Base-by-base conservation (phyloP, 2,888 invertebrate genomes). In the Brachynemurus nebulosus region DNA sequence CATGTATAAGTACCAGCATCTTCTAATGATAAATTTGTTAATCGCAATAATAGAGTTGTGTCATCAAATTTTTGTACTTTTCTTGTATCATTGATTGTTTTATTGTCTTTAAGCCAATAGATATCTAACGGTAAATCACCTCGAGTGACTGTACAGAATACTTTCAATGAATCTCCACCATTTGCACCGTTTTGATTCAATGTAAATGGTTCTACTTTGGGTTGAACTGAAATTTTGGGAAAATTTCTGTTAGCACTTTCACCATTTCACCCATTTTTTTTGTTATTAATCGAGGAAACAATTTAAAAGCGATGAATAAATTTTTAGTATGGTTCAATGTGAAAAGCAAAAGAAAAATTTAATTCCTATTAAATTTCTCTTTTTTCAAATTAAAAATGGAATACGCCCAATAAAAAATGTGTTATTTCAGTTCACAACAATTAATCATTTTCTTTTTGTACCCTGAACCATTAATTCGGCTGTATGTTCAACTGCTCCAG, bases 111-210 rank as follows among this genome's bases (percentile, higher is more conserved):
- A 30, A 68, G 59, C 72, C 72, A 80, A 40, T 69, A 66, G 47
- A 80, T 74, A 44, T 69, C 69, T 44, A 80, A 66, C 39, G 80
- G 80, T 40, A 74, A 65, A 61, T 80, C 80, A 42, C 80, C 76
- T 52, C 71, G 65, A 52, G 70, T 68, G 35, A 72, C 68, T 44
- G 71, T 69, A 59, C 76, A 77, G 59, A 71, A 65, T 38, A 70
- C 62, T 50, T 69, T 64, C 20, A 67, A 65, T 42, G 69, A 66
- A 51, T 67, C 65, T 37, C 71, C 71, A 47, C 69, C 70, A 55
- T 66, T 69, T 33, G 69, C 63, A 44, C 69, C 69, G 48, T 63
- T 66, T 38, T 59, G 55, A 58, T 69, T 68, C 53, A 70, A 69
- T 51, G 62, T 60, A 55, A 72, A 72, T 49, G 70, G 69, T 50